phyloP scores from a whole-genome alignment of 1,140 invertebrate species.

The Apis florea region DNA sequence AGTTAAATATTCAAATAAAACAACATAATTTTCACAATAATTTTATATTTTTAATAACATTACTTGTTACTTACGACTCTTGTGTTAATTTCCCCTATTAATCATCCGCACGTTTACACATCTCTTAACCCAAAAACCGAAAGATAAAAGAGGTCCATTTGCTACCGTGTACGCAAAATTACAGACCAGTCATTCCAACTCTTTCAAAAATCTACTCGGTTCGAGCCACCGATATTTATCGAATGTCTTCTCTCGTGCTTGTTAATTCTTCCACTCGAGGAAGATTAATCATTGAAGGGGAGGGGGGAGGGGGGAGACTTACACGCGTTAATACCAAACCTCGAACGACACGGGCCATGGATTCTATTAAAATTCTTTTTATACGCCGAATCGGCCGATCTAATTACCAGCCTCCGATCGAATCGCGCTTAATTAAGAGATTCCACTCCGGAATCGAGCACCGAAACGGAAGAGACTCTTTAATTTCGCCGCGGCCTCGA shows the following conservation, averaged over 20 bases:
- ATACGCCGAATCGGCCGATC: not conserved
- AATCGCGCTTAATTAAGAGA: conserved; percentile 39
- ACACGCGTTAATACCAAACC: conserved; percentile 17
- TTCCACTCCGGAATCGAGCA: not conserved
- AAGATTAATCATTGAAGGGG: conserved; percentile 2
- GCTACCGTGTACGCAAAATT: rapidly evolving
- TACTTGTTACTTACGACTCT: too few species aligned
- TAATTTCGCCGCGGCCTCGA: not conserved
- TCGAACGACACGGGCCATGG: conserved; percentile 18
- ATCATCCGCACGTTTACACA: too few species aligned
- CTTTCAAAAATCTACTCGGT: not conserved
- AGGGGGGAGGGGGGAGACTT: not conserved
- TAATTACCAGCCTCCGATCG: conserved; percentile 21
- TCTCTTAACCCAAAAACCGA: too few species aligned
- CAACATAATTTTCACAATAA: too few species aligned
- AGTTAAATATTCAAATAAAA: too few species aligned
- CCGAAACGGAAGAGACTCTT: not conserved
- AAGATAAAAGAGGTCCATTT: too few species aligned
- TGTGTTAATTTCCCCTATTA: too few species aligned
- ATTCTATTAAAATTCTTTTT: conserved; percentile 52
- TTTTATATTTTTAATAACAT: too few species aligned
- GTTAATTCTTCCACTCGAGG: not conserved
- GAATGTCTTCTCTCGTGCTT: not conserved
- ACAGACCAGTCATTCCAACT: not conserved
- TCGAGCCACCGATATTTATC: not conserved